Conservation (phyloP, 2,888 invertebrate genomes). For the Archips crataeganus region DNA sequence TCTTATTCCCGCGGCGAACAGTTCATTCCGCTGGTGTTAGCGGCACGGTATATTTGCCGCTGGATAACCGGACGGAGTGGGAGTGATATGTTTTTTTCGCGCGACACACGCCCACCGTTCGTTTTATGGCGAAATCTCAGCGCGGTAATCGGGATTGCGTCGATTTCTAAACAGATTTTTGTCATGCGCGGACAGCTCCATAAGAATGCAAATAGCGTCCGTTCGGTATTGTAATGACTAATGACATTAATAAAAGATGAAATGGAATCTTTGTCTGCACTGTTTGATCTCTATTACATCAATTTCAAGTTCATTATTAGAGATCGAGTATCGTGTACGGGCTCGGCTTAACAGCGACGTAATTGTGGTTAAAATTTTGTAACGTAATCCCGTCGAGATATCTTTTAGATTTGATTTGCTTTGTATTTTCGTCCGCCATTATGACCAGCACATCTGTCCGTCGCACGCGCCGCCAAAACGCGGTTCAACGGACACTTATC, state of each 20-base stretch:
- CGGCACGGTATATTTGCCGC: constrained; percentile 57
- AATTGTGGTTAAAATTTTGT: constrained; percentile 80
- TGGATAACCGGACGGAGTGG: constrained; percentile 75
- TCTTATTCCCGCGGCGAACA: constrained; percentile 61
- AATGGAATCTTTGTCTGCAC: constrained; percentile 49
- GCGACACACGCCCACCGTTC: constrained; percentile 79
- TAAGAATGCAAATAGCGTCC: constrained; percentile 18
- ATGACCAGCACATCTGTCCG: constrained; percentile 76
- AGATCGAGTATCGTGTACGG: constrained; percentile 59
- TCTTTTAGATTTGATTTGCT: constrained; percentile 77
- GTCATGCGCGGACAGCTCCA: constrained; percentile 11
- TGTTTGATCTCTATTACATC: constrained; percentile 51
- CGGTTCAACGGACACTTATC: constrained; percentile 69
- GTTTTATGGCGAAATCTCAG: constrained; percentile 65
- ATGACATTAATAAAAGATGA: constrained; percentile 47
- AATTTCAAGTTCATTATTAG: constrained; percentile 76
- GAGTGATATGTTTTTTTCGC: constrained; percentile 83
- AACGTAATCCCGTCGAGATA: constrained; percentile 80
- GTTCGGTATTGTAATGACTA: constrained; percentile 35
- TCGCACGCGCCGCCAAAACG: constrained; percentile 74
- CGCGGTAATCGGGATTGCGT: constrained; percentile 60
- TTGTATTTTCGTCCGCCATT: constrained; percentile 77
- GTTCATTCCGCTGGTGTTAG: constrained; percentile 55
- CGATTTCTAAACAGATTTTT: constrained; percentile 61
- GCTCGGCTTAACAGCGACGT: constrained; percentile 69